Evolutionary conservation across 2,888 invertebrate genomes (phyloP).

Genomic region (Lasioglossum calceatum): DNA sequence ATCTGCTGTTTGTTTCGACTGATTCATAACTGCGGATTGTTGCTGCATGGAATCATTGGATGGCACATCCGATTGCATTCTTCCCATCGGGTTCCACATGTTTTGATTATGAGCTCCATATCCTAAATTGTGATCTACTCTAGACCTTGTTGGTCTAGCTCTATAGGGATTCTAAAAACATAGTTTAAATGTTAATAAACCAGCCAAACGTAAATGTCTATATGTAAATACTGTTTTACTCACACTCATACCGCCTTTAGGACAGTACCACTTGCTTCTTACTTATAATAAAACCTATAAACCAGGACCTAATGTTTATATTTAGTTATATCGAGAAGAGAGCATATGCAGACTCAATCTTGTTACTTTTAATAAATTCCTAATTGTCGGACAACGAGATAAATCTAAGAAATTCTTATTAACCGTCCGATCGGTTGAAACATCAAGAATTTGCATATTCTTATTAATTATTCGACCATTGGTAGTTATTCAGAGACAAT

Average conservation of each 20-base stretch:
- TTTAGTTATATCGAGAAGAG: neutral
- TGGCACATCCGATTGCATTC: slow-evolving; percentile 64
- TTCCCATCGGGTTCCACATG: slow-evolving; percentile 74
- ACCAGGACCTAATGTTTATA: slow-evolving; percentile 16
- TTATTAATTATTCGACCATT: neutral
- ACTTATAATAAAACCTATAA: slow-evolving; percentile 56
- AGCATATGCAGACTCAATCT: neutral
- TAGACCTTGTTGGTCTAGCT: slow-evolving; percentile 77
- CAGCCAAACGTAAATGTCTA: neutral
- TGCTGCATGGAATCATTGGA: slow-evolving; percentile 68
- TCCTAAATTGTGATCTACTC: slow-evolving; percentile 75
- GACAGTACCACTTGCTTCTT: slow-evolving; percentile 28
- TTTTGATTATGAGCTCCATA: slow-evolving; percentile 80
- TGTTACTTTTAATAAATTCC: neutral
- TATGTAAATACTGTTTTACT: slow-evolving; percentile 37
- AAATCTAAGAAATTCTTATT: neutral
- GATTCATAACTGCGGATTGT: slow-evolving; percentile 61
- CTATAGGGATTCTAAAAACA: slow-evolving; percentile 81
- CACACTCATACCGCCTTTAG: slow-evolving; percentile 59
- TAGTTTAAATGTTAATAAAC: slow-evolving; percentile 13
- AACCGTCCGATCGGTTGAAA: neutral
- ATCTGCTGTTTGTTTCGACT: slow-evolving; percentile 57
- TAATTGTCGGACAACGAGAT: neutral
- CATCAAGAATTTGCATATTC: neutral
- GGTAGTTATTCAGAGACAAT: neutral